These are phyloP conservation scores for Megalurothrips usitatus DNA, from an alignment of 2,888 invertebrate genomes.

Conservation along the genomic window DNA sequence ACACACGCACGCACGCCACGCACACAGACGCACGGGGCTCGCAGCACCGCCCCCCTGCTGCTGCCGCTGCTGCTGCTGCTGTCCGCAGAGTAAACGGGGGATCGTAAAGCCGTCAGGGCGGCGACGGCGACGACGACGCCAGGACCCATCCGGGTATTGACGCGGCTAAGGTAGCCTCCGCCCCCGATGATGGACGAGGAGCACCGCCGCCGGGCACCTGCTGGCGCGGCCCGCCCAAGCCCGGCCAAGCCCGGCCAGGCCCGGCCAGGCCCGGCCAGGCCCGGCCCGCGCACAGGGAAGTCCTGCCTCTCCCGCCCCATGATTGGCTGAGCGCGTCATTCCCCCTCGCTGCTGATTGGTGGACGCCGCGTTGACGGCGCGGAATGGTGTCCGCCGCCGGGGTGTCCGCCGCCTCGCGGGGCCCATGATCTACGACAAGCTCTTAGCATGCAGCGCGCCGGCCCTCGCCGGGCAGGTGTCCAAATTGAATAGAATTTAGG, in stretches of 20 bases:
- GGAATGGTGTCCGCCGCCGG: background rate
- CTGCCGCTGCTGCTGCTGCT: background rate
- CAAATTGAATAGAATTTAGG: background rate
- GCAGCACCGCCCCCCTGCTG: background rate
- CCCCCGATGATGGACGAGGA: background rate
- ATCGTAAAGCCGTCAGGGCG: background rate
- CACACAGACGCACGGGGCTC: background rate
- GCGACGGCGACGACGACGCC: background rate
- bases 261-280: too few species aligned
- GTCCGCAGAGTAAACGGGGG: background rate
- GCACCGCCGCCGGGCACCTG: background rate
- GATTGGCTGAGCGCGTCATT: background rate
- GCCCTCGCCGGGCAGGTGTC: background rate
- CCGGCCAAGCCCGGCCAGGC: too few species aligned
- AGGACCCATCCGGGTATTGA: background rate
- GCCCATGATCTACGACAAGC: background rate
- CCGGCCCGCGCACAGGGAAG: background rate
- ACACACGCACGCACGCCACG: background rate
- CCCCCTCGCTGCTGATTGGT: too few species aligned
- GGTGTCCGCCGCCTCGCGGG: background rate
- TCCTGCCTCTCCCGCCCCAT: background rate
- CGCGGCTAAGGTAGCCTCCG: background rate
- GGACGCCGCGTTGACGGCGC: too few species aligned
- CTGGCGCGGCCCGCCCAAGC: background rate
- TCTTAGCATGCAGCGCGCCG: background rate